Percentiles rank a stretch among this genome's conserved stretches.
Evolutionary conservation across 2,113 vertebrate genomes (phyloP).

Genomic region (Hassar affinis): DNA sequence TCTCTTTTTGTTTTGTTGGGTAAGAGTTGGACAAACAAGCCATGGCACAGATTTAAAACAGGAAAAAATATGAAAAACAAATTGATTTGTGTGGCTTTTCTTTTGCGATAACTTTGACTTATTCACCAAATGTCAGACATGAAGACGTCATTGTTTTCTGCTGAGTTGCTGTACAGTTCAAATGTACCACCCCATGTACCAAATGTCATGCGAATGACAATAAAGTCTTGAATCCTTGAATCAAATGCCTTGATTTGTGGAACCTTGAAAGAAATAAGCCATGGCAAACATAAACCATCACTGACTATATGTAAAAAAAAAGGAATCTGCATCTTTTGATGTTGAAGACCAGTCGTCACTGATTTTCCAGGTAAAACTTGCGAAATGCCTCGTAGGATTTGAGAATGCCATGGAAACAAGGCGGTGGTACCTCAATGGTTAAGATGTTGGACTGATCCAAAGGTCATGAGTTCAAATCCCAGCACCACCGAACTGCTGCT

Average conservation of each 20-base stretch:
- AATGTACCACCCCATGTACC: too few relatives aligned
- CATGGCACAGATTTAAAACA: neutral
- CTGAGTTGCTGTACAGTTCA: neutral
- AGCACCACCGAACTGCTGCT: too few relatives aligned
- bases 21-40: neutral
- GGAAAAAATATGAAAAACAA: neutral
- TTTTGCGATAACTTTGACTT: neutral
- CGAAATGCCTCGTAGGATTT: neutral
- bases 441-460: too few relatives aligned
- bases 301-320: neutral
- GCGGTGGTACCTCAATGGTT: too few relatives aligned
- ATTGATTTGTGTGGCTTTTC: neutral
- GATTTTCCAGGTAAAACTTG: neutral
- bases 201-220: too few relatives aligned
- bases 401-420: neutral
- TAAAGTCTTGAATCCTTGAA: too few relatives aligned
- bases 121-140: neutral
- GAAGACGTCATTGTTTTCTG: neutral
- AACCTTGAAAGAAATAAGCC: neutral
- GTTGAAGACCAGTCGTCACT: neutral
- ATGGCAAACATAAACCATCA: neutral
- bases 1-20: neutral
- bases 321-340: neutral
- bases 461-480: too few relatives aligned
- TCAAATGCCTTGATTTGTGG: slow-evolving; percentile 5